These are phyloP conservation scores for Neodiprion fabricii DNA, from an alignment of 1,140 invertebrate genomes.

Conservation along the genomic window DNA sequence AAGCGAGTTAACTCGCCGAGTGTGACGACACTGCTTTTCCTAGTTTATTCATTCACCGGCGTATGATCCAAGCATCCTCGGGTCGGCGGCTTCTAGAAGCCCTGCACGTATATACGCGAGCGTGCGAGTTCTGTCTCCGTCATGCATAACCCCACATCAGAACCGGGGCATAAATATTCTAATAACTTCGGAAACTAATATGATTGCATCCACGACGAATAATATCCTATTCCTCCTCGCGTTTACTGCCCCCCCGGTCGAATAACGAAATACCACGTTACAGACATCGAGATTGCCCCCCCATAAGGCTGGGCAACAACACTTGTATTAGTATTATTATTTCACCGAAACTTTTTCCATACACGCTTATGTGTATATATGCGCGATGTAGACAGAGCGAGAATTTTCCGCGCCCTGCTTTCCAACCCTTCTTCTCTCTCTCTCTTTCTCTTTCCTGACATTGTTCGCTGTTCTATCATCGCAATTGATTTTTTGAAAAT, in stretches of 20 bases:
- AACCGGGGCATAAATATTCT: conserved; percentile 46
- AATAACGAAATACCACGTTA: conserved; percentile 34
- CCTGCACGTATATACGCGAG: background rate
- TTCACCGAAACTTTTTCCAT: background rate
- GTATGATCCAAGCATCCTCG: background rate
- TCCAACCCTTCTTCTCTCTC: no score
- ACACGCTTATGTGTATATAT: background rate
- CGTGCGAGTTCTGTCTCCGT: background rate
- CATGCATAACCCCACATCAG: conserved; percentile 30
- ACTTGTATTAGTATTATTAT: conserved; percentile 4
- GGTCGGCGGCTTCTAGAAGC: no score
- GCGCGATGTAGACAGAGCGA: no score
- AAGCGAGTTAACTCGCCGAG: background rate
- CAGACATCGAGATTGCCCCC: conserved; percentile 13
- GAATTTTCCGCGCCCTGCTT: no score
- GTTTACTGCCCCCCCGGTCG: conserved; percentile 22
- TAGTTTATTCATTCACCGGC: conserved; percentile 8
- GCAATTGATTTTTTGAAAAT: no score
- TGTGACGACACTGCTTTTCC: background rate
- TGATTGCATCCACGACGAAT: conserved; percentile 41
- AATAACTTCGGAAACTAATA: conserved; percentile 49
- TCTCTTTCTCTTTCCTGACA: no score
- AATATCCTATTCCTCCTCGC: conserved; percentile 33
- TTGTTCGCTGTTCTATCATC: no score
- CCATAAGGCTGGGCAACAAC: background rate